Evolutionary conservation across 1,140 invertebrate genomes (phyloP), one percentile per base, ranked within the genome.

Genomic region (Zaprionus gabonicus): DNA sequence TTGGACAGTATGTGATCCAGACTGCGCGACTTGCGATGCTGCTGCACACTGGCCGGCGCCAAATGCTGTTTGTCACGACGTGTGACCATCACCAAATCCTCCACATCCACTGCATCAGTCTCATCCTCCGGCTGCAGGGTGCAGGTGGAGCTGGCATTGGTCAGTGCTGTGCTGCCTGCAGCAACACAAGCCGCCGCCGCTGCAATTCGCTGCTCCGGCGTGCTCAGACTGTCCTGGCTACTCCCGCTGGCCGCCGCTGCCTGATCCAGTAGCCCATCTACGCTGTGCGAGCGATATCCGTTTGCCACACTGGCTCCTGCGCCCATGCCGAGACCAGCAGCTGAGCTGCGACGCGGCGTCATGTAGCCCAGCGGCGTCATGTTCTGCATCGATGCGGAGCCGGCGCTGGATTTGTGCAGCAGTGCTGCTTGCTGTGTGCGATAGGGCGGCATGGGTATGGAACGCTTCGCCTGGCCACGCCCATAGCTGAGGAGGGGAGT

Each of bases 1-100:
- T 94, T 92, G 72, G 94, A 93, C 23, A 96, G 76, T 15, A 96
- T 93, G 82, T 95, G 95, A 83, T 96, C 96, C 74, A 95, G 93
- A 93, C 96, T 96, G 66, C 95, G 94, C n/a, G 95, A 95, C 76
- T 95, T 93, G 38, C 94, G 93, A 70, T 92, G 91, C 55, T 90
- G 85, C 20, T 92, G 87, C 6, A 87, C 78, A 66, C 78, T 91
- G 2, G 79, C 73, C 36, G 77, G 74, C n/a, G 66, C 55, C 51
- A 82, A 60, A 12, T 58, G 75, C 17, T 82, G 79, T 28, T 91
- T 91, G 4, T 92, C 91, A 4, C 91, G 84, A 13, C 78, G 70
- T 23, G 71, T 75, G 27, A 92, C 91, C 49, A 46, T 31, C 15
- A 63, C 28, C 31, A 49, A 13, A 7, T 58, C 57, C 10, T 53